Conservation (phyloP, 2,797 vertebrate species). For the Trachurus trachurus region DNA sequence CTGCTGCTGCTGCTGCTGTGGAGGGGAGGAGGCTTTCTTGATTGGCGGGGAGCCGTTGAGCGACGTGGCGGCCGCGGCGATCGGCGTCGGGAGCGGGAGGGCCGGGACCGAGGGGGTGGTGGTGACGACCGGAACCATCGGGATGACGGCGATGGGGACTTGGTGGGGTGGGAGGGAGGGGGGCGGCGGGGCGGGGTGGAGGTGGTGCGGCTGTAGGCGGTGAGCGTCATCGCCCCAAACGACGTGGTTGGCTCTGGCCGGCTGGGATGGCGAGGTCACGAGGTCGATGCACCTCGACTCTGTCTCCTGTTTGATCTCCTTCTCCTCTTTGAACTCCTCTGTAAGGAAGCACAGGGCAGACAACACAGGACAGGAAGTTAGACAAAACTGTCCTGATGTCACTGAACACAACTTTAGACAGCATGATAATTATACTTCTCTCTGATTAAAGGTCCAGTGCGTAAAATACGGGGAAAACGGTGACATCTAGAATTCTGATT, state of each 20-base stretch:
- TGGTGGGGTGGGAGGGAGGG: constrained; percentile 72
- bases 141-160: constrained; percentile 89
- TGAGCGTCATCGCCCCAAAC: constrained; percentile 78
- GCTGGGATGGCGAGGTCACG: constrained; percentile 68
- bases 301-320: constrained; percentile 85
- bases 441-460: too few relatives aligned
- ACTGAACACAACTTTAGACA: too few relatives aligned
- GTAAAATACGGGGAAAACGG: too few relatives aligned
- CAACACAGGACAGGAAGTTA: not conserved
- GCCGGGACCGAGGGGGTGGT: constrained; percentile 68
- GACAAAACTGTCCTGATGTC: too few relatives aligned
- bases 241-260: constrained; percentile 80
- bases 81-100: constrained; percentile 65
- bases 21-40: constrained; percentile 75
- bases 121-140: constrained; percentile 87
- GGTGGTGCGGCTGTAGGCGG: constrained; percentile 76
- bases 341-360: constrained; percentile 9
- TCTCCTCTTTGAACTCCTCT: constrained; percentile 81
- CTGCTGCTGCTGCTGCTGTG: constrained; percentile 62
- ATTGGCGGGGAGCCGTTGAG: constrained; percentile 64
- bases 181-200: constrained; percentile 70
- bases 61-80: constrained; percentile 63
- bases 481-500: too few relatives aligned
- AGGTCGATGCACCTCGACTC: constrained; percentile 85
- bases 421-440: too few relatives aligned